Conservation (phyloP, 2,797 vertebrate species). For the Pseudopleuronectes americanus region DNA sequence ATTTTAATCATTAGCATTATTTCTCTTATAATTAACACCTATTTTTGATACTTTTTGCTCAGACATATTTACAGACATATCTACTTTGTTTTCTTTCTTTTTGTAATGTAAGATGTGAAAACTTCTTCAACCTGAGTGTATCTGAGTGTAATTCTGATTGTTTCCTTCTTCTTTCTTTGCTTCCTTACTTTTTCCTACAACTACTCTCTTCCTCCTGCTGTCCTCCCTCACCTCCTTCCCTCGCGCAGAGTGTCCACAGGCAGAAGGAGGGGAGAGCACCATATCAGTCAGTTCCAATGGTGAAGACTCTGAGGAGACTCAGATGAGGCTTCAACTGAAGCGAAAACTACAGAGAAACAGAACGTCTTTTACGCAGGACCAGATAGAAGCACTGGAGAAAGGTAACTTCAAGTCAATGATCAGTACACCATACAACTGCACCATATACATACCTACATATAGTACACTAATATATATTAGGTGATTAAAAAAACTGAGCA, state of each 20-base stretch:
- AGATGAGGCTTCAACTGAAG: constrained; percentile 98
- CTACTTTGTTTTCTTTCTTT: too few relatives aligned
- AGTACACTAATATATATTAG: not conserved
- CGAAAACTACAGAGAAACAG: constrained; percentile 98
- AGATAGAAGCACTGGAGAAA: constrained; percentile 99
- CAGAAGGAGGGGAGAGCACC: constrained; percentile 91
- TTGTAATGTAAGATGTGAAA: too few relatives aligned
- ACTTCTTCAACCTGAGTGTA: too few relatives aligned
- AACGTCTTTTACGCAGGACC: constrained; percentile 98
- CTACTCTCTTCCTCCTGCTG: not conserved
- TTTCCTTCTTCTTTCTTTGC: not conserved
- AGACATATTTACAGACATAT: too few relatives aligned
- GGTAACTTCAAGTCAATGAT: constrained; percentile 73
- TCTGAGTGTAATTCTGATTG: too few relatives aligned
- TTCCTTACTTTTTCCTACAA: too few relatives aligned
- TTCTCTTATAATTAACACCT: too few relatives aligned
- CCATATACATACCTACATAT: not conserved
- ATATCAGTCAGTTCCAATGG: constrained; percentile 93
- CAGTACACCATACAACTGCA: not conserved
- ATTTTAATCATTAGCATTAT: too few relatives aligned
- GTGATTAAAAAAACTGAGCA: not conserved
- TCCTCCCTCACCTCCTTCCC: not conserved
- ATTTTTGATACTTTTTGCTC: too few relatives aligned
- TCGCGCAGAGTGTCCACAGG: constrained; percentile 90
- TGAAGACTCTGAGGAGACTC: constrained; percentile 96